phyloP scores from a whole-genome alignment of 1,140 invertebrate species.

The Cardiocondyla obscurior region DNA sequence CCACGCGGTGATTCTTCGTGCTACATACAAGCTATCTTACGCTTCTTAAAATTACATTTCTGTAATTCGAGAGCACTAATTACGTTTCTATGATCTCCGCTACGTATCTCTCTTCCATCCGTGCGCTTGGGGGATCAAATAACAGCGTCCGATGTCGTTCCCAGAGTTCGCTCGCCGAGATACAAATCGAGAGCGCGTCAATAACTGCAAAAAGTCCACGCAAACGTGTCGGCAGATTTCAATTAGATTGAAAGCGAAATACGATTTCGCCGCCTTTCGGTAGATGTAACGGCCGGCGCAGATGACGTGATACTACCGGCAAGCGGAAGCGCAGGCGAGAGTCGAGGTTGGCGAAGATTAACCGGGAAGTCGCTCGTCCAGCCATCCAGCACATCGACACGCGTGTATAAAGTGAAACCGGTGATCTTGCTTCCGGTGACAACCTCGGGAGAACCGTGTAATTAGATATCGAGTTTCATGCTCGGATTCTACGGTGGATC shows the following conservation, averaged over 20 bases:
- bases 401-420: neutral
- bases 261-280: neutral
- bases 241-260: conserved; percentile 24
- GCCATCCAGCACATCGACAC: neutral
- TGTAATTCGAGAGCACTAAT: neutral
- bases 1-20: neutral
- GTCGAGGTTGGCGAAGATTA: neutral
- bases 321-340: neutral
- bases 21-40: neutral
- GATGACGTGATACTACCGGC: conserved; percentile 18
- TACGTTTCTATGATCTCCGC: neutral
- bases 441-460: conserved; percentile 22
- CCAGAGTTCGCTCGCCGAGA: neutral
- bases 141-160: neutral
- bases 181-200: neutral
- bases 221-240: conserved; percentile 2
- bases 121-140: neutral
- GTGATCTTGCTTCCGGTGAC: conserved; percentile 9
- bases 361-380: neutral
- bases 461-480: conserved; percentile 60
- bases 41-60: neutral
- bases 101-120: too few relatives aligned
- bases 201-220: neutral
- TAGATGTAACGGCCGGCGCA: neutral
- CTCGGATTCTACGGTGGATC: conserved; percentile 23